Evolutionary conservation across 2,888 invertebrate species (phyloP).

Genomic region (Machimus atricapillus): DNA sequence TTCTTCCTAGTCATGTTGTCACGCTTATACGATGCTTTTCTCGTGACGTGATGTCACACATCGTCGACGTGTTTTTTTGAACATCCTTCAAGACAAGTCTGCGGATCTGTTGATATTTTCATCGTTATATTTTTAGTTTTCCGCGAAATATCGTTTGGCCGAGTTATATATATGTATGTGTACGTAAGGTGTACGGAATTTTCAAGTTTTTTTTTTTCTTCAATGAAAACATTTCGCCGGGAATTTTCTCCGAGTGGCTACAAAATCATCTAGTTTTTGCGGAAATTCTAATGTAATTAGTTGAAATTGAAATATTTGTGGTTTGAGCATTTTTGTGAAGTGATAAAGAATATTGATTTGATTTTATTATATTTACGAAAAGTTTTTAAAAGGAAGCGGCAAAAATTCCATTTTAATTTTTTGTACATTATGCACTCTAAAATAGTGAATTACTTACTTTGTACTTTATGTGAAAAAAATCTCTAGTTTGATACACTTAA

Average conservation of each 20-base stretch:
- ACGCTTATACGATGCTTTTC: neutral
- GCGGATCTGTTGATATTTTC: slow-evolving; percentile 34
- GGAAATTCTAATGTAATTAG: neutral
- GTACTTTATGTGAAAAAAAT: too few relatives aligned
- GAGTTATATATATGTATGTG: neutral
- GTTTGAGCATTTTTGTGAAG: neutral
- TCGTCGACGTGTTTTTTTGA: neutral
- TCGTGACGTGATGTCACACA: slow-evolving; percentile 40
- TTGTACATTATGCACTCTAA: too few relatives aligned
- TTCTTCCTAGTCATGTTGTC: neutral
- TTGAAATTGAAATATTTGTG: neutral
- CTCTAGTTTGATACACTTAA: too few relatives aligned
- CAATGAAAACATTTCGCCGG: neutral
- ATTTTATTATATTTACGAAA: neutral
- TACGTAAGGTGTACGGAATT: neutral
- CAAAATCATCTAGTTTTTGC: neutral
- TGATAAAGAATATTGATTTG: neutral
- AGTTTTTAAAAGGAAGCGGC: neutral
- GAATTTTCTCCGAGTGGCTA: neutral
- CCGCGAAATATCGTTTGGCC: slow-evolving; percentile 38
- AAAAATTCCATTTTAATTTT: neutral
- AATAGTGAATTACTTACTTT: too few relatives aligned
- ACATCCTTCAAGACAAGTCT: neutral
- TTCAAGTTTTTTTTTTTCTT: neutral
- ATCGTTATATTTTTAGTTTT: slow-evolving; percentile 44